Percentiles rank a stretch among this genome's conserved stretches.
phyloP scores from a whole-genome alignment of 1,140 invertebrate genomes.

The Orussus abietinus region DNA sequence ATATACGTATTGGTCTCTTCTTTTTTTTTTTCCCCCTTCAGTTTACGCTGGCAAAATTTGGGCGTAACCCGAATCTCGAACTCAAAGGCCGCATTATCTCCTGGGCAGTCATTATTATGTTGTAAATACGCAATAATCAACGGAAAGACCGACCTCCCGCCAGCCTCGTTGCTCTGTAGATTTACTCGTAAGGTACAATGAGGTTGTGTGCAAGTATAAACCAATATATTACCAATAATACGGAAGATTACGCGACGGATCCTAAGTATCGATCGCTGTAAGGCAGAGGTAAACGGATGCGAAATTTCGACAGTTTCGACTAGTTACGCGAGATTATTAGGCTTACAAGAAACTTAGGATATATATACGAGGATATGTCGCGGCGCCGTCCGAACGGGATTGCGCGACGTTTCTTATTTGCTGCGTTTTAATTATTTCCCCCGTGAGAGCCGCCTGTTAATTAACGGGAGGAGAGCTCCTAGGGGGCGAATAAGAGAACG shows the following conservation, averaged over 20 bases:
- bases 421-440: no score
- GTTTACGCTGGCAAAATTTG: no score
- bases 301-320: conserved; percentile 2
- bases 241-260: neutral
- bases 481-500: no score
- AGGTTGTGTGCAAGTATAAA: conserved; percentile 37
- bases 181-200: conserved; percentile 32
- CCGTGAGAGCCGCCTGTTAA: no score
- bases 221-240: neutral
- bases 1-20: no score
- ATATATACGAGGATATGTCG: conserved; percentile 11
- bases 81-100: no score
- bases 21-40: no score
- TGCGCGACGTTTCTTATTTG: no score
- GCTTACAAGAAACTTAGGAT: conserved; percentile 20
- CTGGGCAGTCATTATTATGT: no score
- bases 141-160: conserved; percentile 21
- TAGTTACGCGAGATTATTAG: no score
- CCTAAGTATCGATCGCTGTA: neutral
- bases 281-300: neutral
- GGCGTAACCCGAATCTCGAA: no score
- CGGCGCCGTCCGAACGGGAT: conserved; percentile 11
- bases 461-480: no score
- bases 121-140: conserved; percentile 32
- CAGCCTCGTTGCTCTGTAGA: conserved; percentile 20